Evolutionary conservation across 2,113 vertebrate species (phyloP).

Genomic region (Anolis sagrei): DNA sequence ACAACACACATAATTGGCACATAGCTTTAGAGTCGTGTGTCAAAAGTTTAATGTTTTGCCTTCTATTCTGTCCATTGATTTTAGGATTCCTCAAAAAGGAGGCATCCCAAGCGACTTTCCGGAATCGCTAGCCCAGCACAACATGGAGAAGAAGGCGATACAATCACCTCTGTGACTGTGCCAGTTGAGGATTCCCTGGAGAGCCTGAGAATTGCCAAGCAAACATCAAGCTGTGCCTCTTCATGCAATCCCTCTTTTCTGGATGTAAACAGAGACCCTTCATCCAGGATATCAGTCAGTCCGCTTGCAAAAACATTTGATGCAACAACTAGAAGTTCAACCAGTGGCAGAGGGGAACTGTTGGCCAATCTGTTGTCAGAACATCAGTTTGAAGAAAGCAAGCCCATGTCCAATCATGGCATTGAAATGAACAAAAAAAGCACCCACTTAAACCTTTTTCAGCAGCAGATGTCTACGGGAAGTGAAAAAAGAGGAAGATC

Average conservation of each 20-base stretch:
- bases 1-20: too few species aligned
- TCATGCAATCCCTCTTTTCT: neutral
- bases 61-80: neutral
- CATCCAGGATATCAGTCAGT: neutral
- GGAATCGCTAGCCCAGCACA: slow-evolving; percentile 37
- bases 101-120: slow-evolving; percentile 60
- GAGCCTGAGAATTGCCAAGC: neutral
- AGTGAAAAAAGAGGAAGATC: slow-evolving; percentile 65
- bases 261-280: neutral
- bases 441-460: slow-evolving; percentile 32
- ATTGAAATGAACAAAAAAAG: slow-evolving; percentile 36
- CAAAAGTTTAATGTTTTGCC: neutral
- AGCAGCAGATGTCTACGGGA: slow-evolving; percentile 47
- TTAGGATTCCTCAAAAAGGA: slow-evolving; percentile 82
- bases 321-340: slow-evolving; percentile 30
- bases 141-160: slow-evolving; percentile 53
- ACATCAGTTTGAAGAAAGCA: slow-evolving; percentile 43
- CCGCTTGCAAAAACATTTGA: neutral
- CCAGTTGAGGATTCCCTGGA: slow-evolving; percentile 35
- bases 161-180: neutral
- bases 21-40: too few species aligned
- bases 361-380: slow-evolving; percentile 40
- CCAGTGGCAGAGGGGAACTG: slow-evolving; percentile 31
- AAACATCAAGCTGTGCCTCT: neutral
- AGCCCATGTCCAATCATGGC: neutral